Conservation (phyloP, 2,113 vertebrate species). For the Lontra canadensis region DNA sequence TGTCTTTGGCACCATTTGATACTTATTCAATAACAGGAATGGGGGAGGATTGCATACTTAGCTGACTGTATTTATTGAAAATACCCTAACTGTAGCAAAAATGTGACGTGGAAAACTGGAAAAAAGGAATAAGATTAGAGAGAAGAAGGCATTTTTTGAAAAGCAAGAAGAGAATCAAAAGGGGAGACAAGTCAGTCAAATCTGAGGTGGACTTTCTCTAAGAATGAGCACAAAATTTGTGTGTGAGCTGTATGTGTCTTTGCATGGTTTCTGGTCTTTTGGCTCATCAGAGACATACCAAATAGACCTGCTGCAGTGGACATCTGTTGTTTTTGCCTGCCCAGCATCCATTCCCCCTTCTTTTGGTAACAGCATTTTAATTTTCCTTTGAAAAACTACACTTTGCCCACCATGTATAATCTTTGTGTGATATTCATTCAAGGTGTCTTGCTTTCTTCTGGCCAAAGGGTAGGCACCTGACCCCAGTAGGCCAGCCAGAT, state of each 20-base stretch:
- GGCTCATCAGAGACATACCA: conserved; percentile 60
- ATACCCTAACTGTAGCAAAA: not conserved
- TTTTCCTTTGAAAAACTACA: conserved; percentile 64
- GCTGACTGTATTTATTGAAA: conserved; percentile 20
- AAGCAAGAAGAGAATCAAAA: not conserved
- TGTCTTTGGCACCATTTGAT: conserved; percentile 35
- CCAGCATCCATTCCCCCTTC: conserved; percentile 54
- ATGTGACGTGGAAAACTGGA: not conserved
- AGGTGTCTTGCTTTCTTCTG: not conserved
- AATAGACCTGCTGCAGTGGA: conserved; percentile 70
- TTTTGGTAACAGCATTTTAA: conserved; percentile 59
- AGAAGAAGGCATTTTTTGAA: not conserved
- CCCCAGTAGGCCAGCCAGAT: not conserved
- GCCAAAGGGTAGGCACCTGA: not conserved
- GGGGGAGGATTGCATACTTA: not conserved
- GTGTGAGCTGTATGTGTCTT: not conserved
- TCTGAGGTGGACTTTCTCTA: not conserved
- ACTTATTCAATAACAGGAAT: conserved; percentile 59
- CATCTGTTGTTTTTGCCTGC: conserved; percentile 76
- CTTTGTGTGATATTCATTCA: conserved; percentile 31
- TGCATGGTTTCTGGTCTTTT: conserved; percentile 53
- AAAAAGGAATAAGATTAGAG: not conserved
- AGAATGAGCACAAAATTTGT: not conserved
- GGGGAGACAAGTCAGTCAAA: not conserved
- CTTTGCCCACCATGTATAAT: conserved; percentile 17